These are phyloP conservation scores for Mastigias papua DNA, from an alignment of 30 jellyfish, hydroid and myxozoan species.

Conservation along the genomic window DNA sequence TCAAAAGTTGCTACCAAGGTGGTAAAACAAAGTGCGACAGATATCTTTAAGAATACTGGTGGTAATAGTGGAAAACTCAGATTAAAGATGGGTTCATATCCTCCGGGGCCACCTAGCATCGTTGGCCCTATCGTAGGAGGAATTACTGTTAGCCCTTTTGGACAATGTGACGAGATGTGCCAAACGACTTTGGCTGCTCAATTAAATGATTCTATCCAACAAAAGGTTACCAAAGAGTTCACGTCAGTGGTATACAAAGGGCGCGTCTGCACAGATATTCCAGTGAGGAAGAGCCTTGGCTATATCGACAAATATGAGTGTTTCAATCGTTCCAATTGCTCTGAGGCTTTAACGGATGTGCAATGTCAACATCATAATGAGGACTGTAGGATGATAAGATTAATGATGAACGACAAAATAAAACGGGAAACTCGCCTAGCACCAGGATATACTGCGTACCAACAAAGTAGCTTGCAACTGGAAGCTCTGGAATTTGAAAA, in stretches of 20 bases:
- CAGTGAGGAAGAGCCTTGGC: slow-evolving; percentile 32
- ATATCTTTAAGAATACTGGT: slow-evolving; percentile 39
- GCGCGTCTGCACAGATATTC: slow-evolving; percentile 36
- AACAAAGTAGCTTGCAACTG: slow-evolving; percentile 13
- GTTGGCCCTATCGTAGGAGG: slow-evolving; percentile 79
- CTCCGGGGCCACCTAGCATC: slow-evolving; percentile 64
- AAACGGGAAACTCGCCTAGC: not conserved
- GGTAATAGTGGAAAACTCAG: slow-evolving; percentile 64
- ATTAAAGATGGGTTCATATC: slow-evolving; percentile 59
- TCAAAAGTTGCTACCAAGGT: not conserved
- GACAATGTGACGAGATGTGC: slow-evolving; percentile 64
- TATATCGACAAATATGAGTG: slow-evolving; percentile 41
- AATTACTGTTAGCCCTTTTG: slow-evolving; percentile 69
- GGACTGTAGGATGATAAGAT: slow-evolving; percentile 26
- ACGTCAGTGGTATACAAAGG: slow-evolving; percentile 17
- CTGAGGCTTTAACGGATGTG: slow-evolving; percentile 22
- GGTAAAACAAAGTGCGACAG: not conserved
- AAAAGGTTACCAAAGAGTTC: not conserved
- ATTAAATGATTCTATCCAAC: not conserved
- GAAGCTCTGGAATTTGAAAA: slow-evolving; percentile 18
- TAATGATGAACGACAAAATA: slow-evolving; percentile 16
- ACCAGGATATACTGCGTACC: slow-evolving; percentile 32
- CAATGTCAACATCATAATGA: slow-evolving; percentile 40
- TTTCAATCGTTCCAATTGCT: slow-evolving; percentile 49
- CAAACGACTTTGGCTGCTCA: slow-evolving; percentile 3